A percentile compares a stretch with the other conserved stretches of the same genome.
These are phyloP conservation scores for Chymomyza fuscimana DNA, from an alignment of 2,888 invertebrate genomes.

Conservation along the genomic window DNA sequence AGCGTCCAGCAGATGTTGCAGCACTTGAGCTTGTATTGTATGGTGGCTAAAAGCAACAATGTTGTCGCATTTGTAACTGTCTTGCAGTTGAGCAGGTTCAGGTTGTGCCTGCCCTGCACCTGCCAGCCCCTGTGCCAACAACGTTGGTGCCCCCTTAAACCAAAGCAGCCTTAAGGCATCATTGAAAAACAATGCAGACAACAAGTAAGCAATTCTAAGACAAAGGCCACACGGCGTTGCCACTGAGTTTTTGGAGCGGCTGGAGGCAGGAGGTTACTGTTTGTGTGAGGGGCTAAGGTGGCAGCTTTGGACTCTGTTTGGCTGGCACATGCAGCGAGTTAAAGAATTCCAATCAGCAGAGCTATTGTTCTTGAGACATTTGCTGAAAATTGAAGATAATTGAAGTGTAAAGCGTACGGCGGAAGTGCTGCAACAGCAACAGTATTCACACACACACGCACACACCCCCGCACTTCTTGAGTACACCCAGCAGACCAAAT, in stretches of 20 bases:
- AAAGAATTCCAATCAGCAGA: conserved; percentile 74
- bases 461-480: no score
- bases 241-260: not conserved
- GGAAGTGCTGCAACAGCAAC: conserved; percentile 69
- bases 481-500: not conserved
- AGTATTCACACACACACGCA: not conserved
- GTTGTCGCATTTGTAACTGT: conserved; percentile 72
- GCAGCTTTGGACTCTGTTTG: conserved; percentile 8
- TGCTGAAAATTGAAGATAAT: conserved; percentile 74
- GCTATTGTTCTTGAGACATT: conserved; percentile 75
- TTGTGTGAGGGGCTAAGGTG: not conserved
- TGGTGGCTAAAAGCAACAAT: conserved; percentile 54
- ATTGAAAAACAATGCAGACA: conserved; percentile 43
- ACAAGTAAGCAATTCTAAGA: conserved; percentile 32
- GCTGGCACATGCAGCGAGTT: conserved; percentile 64
- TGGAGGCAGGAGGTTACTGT: not conserved
- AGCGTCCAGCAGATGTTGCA: conserved; percentile 45
- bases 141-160: not conserved
- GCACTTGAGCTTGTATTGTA: conserved; percentile 40
- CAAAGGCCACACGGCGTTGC: conserved; percentile 33
- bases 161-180: conserved; percentile 2
- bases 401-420: conserved; percentile 71
- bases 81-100: conserved; percentile 53
- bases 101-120: not conserved
- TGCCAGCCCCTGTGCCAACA: no score